Base-by-base conservation (phyloP, 2,888 invertebrate genomes). In the Eristalis intricaria region DNA sequence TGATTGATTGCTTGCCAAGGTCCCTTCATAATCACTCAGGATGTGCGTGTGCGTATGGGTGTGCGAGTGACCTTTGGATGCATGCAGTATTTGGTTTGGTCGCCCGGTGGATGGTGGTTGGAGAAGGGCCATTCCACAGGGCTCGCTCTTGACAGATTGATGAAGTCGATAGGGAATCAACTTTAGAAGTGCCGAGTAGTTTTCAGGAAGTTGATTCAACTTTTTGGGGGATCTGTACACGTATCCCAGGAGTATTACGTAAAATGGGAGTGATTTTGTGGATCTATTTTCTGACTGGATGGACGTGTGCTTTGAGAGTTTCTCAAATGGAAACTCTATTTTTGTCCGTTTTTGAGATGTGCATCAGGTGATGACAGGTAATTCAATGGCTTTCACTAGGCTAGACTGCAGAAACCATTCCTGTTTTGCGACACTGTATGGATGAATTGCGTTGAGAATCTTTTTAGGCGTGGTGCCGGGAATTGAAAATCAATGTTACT, bases 1-100 rank as follows among this genome's bases (percentile, higher is more conserved):
- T 87, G 84, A 84, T 84, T 76, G 84, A 87, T 84, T 70, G 83
- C 50, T 69, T 61, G 50, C 56, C 22, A 29, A 38, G 69, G 69
- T 38, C 35, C 32, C 35, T 63, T 50, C 50, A 50, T 50, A 50
- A 50, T 50, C 50, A 50, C 19, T 50, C 50, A 2, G 8, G 50
- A 7, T 19, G 19, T 50, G 50, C 19, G 43, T 50, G 43, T n/a
- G 43, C n/a, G 50, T 50, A 10, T 1, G 32, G 19, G 50, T 50
- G 50, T 50, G 32, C 50, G 50, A n/a, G 50, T 50, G 50, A 50
- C 50, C 50, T 50, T 50, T 50, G 50, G 8, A 8, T 50, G 61
- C 10, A 19, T 15, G 32, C 32, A 11, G 23, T 13, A n/a, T 10
- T 26, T 13, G 61, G 22, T 5, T 64, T 32, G 32, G 61, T 26